These are phyloP conservation scores for Pelmatolapia mariae DNA, from an alignment of 2,113 vertebrate species.

Conservation along the genomic window DNA sequence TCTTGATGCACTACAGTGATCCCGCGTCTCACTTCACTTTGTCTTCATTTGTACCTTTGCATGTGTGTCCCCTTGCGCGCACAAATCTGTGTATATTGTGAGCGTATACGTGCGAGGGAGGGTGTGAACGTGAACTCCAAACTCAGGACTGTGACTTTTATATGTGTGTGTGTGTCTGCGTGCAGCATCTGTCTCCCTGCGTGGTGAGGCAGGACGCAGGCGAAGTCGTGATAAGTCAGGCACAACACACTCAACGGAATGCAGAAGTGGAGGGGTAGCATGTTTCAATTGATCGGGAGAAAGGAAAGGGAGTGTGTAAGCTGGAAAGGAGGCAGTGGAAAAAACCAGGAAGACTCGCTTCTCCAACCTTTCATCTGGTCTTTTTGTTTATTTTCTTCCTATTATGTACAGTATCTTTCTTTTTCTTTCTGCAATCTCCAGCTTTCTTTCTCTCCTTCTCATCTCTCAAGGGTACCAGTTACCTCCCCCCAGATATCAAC, in stretches of 20 bases:
- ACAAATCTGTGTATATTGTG: neutral
- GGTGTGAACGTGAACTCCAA: neutral
- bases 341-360: neutral
- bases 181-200: conserved; percentile 2
- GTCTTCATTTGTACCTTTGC: conserved; percentile 26
- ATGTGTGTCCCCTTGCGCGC: neutral
- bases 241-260: neutral
- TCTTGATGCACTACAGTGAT: conserved; percentile 29
- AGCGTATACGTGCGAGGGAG: neutral
- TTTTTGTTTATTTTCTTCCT: neutral
- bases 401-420: neutral
- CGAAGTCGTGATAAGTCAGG: conserved; percentile 53
- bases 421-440: neutral
- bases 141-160: neutral
- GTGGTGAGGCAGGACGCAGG: neutral
- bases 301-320: neutral
- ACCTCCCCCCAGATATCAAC: neutral
- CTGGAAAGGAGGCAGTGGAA: neutral
- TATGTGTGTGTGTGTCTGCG: neutral
- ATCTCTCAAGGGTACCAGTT: conserved; percentile 31
- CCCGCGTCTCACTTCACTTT: conserved; percentile 19
- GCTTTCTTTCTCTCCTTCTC: neutral
- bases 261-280: neutral
- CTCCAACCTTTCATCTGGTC: neutral
- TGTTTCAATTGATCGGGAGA: neutral